phyloP scores from a whole-genome alignment of 2,113 vertebrate genomes.

The Bos indicus region DNA sequence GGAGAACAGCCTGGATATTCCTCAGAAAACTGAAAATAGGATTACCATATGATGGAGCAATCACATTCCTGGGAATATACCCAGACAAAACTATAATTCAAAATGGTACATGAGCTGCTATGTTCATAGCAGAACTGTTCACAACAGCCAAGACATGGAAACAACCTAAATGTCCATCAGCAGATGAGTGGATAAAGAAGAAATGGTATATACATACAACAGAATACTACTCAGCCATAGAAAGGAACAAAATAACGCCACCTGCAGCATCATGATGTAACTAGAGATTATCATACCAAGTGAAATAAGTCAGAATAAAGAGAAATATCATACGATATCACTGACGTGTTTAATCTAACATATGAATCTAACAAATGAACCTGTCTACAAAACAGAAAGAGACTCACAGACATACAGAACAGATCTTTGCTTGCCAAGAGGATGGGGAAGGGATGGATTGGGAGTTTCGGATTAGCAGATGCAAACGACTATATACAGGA shows the following conservation, averaged over 20 bases:
- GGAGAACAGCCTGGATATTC: neutral
- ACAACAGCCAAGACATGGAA: neutral
- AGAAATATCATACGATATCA: neutral
- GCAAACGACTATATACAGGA: neutral
- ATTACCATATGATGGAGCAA: neutral
- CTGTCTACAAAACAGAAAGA: neutral
- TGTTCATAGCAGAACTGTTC: neutral
- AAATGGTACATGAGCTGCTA: neutral
- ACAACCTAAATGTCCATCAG: neutral
- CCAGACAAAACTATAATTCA: neutral
- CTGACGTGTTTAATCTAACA: neutral
- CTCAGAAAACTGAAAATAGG: neutral
- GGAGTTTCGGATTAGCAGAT: neutral
- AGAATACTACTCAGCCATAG: neutral
- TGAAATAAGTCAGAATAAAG: neutral
- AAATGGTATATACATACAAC: neutral
- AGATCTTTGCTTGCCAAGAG: neutral
- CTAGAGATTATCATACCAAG: neutral
- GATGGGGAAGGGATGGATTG: neutral
- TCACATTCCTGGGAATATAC: neutral
- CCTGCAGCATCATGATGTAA: neutral
- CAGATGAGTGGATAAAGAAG: neutral
- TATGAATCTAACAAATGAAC: neutral
- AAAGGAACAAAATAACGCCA: neutral
- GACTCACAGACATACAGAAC: neutral